Percentiles rank a stretch among this genome's conserved stretches.
These are phyloP conservation scores for Epistrophella euchroma DNA, from an alignment of 2,888 invertebrate species.

Conservation along the genomic window DNA sequence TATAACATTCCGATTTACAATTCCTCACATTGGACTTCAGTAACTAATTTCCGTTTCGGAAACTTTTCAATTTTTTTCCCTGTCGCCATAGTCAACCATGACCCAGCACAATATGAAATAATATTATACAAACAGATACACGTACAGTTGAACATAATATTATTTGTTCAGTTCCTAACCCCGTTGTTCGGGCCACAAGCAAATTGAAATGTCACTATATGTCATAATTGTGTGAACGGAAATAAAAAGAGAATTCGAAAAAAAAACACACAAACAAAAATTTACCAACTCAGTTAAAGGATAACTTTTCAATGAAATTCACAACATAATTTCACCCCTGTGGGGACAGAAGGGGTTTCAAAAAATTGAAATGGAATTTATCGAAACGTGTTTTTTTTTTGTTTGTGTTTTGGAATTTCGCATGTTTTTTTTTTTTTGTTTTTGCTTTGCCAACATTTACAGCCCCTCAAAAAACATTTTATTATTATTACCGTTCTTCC, in stretches of 20 bases:
- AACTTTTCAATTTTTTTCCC: slow-evolving; percentile 43
- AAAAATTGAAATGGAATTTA: slow-evolving; percentile 63
- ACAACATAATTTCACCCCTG: slow-evolving; percentile 70
- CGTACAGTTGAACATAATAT: background rate
- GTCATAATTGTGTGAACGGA: slow-evolving; percentile 62
- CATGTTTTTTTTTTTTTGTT: slow-evolving; percentile 1
- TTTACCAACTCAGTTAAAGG: slow-evolving; percentile 66
- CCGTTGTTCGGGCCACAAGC: slow-evolving; percentile 26
- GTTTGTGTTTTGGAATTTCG: background rate
- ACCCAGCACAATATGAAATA: slow-evolving; percentile 12
- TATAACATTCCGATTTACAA: slow-evolving; percentile 68
- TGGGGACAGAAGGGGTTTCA: slow-evolving; percentile 22
- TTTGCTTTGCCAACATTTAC: slow-evolving; percentile 5
- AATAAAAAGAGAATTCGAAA: slow-evolving; percentile 24
- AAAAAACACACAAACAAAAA: slow-evolving; percentile 22
- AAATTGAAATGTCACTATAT: slow-evolving; percentile 74
- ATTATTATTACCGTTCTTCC: slow-evolving; percentile 74
- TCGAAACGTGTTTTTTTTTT: slow-evolving; percentile 49
- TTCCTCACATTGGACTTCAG: slow-evolving; percentile 57
- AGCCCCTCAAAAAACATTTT: slow-evolving; percentile 42
- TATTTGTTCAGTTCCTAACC: slow-evolving; percentile 40
- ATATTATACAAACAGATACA: background rate
- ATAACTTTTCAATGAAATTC: slow-evolving; percentile 74
- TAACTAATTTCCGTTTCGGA: slow-evolving; percentile 65
- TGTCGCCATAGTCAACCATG: background rate